Conservation (phyloP, 2,888 invertebrate genomes). For the Homarus gammarus region DNA sequence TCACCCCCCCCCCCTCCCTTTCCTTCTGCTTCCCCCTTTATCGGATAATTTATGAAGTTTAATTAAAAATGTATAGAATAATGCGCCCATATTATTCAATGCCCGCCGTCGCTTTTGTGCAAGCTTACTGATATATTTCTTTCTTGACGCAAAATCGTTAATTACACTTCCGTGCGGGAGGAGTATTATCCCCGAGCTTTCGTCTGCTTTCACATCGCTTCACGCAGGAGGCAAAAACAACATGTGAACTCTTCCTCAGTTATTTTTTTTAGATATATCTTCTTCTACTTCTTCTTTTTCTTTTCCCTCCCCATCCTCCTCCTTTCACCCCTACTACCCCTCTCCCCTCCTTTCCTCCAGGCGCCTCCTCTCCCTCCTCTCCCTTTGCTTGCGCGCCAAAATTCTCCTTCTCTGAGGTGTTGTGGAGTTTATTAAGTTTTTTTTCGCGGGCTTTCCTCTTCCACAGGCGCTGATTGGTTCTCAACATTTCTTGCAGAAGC, state of each 20-base stretch:
- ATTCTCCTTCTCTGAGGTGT: background rate
- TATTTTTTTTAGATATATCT: too few species aligned
- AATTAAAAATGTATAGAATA: conserved; percentile 76
- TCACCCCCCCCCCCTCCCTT: background rate
- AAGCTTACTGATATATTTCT: conserved; percentile 70
- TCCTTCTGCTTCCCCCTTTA: conserved; percentile 37
- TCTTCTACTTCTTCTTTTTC: too few species aligned
- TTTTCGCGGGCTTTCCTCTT: conserved; percentile 4
- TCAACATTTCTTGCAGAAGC: conserved; percentile 10
- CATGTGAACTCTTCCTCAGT: background rate
- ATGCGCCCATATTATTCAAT: conserved; percentile 73
- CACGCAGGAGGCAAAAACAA: background rate
- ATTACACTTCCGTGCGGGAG: conserved; percentile 59
- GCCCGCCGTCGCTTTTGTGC: conserved; percentile 72
- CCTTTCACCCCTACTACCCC: conserved; percentile 8
- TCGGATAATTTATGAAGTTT: conserved; percentile 72
- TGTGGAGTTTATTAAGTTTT: conserved; percentile 5
- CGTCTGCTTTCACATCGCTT: conserved; percentile 17
- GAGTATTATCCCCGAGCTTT: conserved; percentile 16
- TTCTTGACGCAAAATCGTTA: conserved; percentile 74
- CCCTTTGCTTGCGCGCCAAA: background rate
- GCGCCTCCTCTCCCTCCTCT: background rate
- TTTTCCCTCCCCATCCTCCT: background rate
- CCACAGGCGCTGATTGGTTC: conserved; percentile 29
- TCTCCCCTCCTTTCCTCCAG: background rate